Conservation (phyloP, 2,113 vertebrate species). For the Tamias sibiricus region DNA sequence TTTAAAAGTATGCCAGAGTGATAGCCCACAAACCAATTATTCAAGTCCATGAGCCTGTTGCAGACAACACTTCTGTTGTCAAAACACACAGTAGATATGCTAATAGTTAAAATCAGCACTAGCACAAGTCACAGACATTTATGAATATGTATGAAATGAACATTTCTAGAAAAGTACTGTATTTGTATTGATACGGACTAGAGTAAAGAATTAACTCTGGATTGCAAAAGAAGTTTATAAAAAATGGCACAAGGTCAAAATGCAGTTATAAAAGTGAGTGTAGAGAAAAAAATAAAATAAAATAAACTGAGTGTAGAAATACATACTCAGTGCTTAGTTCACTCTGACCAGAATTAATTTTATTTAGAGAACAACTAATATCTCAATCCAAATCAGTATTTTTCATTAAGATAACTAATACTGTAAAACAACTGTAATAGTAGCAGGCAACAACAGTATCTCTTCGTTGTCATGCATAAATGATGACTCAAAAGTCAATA, state of each 20-base stretch:
- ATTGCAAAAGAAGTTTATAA: not conserved
- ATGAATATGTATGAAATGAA: not conserved
- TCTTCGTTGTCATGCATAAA: not conserved
- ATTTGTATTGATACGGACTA: not conserved
- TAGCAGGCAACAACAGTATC: not conserved
- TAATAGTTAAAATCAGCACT: not conserved
- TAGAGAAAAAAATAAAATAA: not conserved
- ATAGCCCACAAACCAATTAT: not conserved
- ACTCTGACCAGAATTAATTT: not conserved
- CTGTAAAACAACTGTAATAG: not conserved
- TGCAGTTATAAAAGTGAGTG: not conserved
- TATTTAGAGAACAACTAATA: not conserved
- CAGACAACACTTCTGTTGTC: not conserved
- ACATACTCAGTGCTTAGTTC: not conserved
- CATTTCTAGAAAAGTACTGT: not conserved
- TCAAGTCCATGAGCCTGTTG: not conserved
- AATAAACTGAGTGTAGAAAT: not conserved
- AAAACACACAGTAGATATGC: not conserved
- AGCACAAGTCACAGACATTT: not conserved
- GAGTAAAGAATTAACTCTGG: not conserved
- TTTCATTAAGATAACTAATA: not conserved
- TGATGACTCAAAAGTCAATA: conserved; percentile 6
- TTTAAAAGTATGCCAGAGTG: not conserved
- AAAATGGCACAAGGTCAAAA: not conserved
- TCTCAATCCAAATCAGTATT: not conserved